phyloP scores from a whole-genome alignment of 2,797 vertebrate genomes.

The Echiichthys vipera region DNA sequence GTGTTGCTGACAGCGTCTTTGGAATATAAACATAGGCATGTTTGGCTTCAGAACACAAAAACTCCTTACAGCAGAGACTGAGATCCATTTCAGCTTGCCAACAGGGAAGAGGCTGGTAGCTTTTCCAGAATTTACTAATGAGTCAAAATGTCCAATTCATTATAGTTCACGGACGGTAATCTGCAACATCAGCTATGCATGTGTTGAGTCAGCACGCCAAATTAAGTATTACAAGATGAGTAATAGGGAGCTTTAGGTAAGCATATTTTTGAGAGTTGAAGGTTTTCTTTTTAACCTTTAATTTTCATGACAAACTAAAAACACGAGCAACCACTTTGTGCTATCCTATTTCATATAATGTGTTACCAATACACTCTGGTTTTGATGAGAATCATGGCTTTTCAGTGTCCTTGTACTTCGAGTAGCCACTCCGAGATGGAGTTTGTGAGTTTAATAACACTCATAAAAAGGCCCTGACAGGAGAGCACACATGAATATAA shows the following conservation, averaged over 20 bases:
- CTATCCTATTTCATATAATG: slow-evolving; percentile 6
- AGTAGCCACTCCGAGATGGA: slow-evolving; percentile 24
- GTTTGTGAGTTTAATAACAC: slow-evolving; percentile 23
- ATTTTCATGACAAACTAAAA: slow-evolving; percentile 2
- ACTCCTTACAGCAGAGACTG: neutral
- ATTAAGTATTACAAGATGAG: slow-evolving; percentile 18
- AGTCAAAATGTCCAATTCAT: slow-evolving; percentile 41
- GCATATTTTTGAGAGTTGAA: slow-evolving; percentile 21
- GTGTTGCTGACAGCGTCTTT: slow-evolving; percentile 31
- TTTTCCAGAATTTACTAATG: slow-evolving; percentile 34
- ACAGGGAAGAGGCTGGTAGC: neutral
- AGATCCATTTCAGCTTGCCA: slow-evolving; percentile 29
- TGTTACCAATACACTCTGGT: neutral
- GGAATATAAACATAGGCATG: slow-evolving; percentile 20
- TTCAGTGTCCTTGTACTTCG: slow-evolving; percentile 22
- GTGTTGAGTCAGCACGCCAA: slow-evolving; percentile 25
- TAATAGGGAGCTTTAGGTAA: neutral
- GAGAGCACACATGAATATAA: slow-evolving; percentile 1
- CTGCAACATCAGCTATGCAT: slow-evolving; percentile 32
- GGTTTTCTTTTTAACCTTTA: neutral
- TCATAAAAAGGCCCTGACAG: neutral
- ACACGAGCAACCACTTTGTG: slow-evolving; percentile 9
- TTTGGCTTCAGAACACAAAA: slow-evolving; percentile 34
- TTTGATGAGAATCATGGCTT: slow-evolving; percentile 3
- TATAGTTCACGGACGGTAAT: slow-evolving; percentile 32